A percentile compares a stretch with the other conserved stretches of the same genome.
Evolutionary conservation across 2,797 vertebrate species (phyloP).

Genomic region (Pampus argenteus): DNA sequence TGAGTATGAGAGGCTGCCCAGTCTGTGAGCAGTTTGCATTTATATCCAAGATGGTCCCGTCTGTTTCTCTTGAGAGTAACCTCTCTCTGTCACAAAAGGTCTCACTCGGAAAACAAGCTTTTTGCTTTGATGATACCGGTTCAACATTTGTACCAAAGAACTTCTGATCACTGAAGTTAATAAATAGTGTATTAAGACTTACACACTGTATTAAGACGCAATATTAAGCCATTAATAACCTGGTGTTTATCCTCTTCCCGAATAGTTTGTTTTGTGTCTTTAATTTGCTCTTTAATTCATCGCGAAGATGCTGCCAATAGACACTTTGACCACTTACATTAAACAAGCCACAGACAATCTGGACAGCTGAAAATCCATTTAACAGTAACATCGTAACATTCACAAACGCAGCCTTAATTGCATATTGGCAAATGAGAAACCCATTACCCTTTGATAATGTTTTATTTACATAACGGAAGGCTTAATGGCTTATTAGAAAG

Average conservation of each 20-base stretch:
- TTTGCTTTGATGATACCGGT: neutral
- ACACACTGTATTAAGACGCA: neutral
- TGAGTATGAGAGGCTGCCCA: slow-evolving; percentile 40
- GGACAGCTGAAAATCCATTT: neutral
- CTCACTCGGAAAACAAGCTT: slow-evolving; percentile 35
- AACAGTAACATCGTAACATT: neutral
- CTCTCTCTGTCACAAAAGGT: slow-evolving; percentile 18
- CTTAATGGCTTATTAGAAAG: neutral
- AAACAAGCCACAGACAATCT: neutral
- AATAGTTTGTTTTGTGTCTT: neutral
- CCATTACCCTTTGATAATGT: no score
- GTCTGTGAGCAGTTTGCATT: slow-evolving; percentile 46
- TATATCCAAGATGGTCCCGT: slow-evolving; percentile 50
- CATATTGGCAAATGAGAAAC: neutral
- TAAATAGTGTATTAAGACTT: neutral
- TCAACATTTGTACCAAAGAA: neutral
- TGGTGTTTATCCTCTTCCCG: neutral
- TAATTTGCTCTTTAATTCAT: neutral
- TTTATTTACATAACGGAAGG: neutral
- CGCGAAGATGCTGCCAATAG: neutral
- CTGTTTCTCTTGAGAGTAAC: slow-evolving; percentile 43
- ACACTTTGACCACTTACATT: neutral
- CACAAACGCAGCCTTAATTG: neutral
- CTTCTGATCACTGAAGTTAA: neutral
- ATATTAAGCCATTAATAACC: neutral